Conservation (phyloP, 2,113 vertebrate species). For the Himantopus leucocephalus region DNA sequence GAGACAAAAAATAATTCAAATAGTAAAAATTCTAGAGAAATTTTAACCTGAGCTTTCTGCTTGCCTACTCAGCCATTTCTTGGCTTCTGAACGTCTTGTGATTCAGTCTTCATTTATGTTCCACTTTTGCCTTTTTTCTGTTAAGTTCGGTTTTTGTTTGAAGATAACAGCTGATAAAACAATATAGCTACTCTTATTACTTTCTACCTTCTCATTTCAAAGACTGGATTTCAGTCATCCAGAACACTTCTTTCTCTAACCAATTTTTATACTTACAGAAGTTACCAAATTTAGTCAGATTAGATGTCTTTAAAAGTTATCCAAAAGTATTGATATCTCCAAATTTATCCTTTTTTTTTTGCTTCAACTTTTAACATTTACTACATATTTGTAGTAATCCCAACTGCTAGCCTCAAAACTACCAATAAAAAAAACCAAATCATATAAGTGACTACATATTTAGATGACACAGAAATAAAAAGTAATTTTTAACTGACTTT, state of each 20-base stretch:
- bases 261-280: background rate
- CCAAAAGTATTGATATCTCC: background rate
- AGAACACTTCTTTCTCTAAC: background rate
- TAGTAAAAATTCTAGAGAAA: background rate
- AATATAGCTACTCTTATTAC: background rate
- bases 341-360: no score
- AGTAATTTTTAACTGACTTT: background rate
- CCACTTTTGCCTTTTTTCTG: background rate
- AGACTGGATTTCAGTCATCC: background rate
- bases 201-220: background rate
- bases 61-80: background rate
- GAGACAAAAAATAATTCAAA: background rate
- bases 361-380: background rate
- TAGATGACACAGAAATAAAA: background rate
- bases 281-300: background rate
- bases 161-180: background rate
- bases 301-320: background rate
- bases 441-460: background rate
- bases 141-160: background rate
- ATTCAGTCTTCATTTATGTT: background rate
- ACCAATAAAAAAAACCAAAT: background rate
- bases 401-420: background rate
- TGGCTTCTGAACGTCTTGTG: background rate
- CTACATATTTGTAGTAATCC: background rate
- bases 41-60: background rate